These are phyloP conservation scores for Cyprinella venusta DNA, from an alignment of 2,797 vertebrate genomes.

Conservation along the genomic window DNA sequence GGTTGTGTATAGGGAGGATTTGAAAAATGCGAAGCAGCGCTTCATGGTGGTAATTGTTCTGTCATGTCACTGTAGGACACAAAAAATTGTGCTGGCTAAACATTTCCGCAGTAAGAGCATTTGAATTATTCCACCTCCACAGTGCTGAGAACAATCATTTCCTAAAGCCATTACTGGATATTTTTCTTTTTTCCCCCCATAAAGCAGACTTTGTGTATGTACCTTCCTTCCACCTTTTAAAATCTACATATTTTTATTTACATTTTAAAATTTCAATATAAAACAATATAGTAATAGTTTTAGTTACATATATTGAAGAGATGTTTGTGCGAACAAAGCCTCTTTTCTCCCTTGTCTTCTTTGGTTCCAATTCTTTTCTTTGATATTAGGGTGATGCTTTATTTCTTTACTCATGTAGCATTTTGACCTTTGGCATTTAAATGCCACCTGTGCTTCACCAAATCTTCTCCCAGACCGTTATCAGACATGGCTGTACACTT, in stretches of 20 bases:
- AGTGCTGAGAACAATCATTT: background rate
- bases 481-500: slow-evolving; percentile 10
- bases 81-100: slow-evolving; percentile 8
- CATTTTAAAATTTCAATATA: background rate
- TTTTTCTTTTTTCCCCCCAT: background rate
- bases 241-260: background rate
- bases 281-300: background rate
- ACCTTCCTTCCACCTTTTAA: background rate
- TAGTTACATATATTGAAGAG: background rate
- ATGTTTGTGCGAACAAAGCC: background rate
- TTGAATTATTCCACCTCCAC: slow-evolving; percentile 24
- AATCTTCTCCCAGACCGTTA: slow-evolving; percentile 17
- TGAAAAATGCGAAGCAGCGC: background rate
- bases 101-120: slow-evolving; percentile 8
- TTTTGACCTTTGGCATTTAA: slow-evolving; percentile 70
- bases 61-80: slow-evolving; percentile 3
- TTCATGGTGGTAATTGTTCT: background rate
- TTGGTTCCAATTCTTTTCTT: background rate
- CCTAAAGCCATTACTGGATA: background rate
- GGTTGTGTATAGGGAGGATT: background rate
- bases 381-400: slow-evolving; percentile 12
- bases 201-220: background rate
- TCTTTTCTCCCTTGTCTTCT: background rate
- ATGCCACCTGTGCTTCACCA: slow-evolving; percentile 60
- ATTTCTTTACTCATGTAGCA: slow-evolving; percentile 17